phyloP scores from a whole-genome alignment of 2,113 vertebrate genomes.

The Haemorhous mexicanus region DNA sequence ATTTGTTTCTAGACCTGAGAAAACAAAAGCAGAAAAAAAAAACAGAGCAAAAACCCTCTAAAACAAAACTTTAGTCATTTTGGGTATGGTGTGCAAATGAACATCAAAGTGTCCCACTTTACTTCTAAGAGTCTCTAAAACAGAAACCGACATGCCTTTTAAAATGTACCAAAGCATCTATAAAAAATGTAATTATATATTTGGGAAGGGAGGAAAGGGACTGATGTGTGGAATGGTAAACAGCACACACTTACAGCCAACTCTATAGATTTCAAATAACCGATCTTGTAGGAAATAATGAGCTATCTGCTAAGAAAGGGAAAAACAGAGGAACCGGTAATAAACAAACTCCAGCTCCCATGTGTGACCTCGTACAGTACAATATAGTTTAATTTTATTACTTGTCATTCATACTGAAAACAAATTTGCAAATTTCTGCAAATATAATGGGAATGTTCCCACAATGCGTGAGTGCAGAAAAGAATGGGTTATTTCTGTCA shows the following conservation, averaged over 20 bases:
- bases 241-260: conserved; percentile 30
- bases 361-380: conserved; percentile 55
- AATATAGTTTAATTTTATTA: conserved; percentile 68
- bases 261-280: conserved; percentile 63
- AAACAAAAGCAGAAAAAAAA: neutral
- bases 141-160: neutral
- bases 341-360: conserved; percentile 53
- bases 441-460: conserved; percentile 57
- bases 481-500: conserved; percentile 44
- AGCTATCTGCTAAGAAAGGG: conserved; percentile 60
- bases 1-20: neutral
- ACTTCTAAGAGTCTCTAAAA: neutral
- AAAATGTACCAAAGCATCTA: neutral
- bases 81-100: conserved; percentile 18
- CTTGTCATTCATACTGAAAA: conserved; percentile 59
- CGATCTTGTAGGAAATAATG: conserved; percentile 65
- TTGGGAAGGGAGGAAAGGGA: conserved; percentile 17
- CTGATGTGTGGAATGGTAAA: conserved; percentile 43
- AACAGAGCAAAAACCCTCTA: neutral
- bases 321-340: conserved; percentile 45
- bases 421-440: conserved; percentile 60
- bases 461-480: conserved; percentile 10
- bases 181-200: conserved; percentile 56
- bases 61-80: neutral
- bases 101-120: neutral